Base-by-base conservation (phyloP, 2,113 vertebrate genomes). In the Phaethon lepturus region DNA sequence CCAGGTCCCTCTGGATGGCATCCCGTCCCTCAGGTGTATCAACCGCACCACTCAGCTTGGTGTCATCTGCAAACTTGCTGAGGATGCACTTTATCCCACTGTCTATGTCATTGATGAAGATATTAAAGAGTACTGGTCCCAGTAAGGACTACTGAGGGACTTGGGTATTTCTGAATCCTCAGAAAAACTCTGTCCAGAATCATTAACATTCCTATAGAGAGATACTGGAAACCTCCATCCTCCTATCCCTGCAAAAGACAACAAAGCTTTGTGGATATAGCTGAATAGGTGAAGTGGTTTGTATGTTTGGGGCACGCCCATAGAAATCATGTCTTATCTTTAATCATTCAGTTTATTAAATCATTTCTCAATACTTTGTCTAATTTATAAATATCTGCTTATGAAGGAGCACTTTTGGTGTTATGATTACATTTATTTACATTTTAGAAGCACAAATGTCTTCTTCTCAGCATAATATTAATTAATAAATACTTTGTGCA, bases 391-490 rank as follows among this genome's bases (percentile, higher is more conserved):
- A 63, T 68, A 80, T 75, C 56, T 95, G n/a, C 40, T 88, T 67
- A 66, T 55, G n/a, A 84, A 80, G 79, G 86, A 86, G 11, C 9
- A 87, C 26, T 89, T 81, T 50, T 88, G 49, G 8, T 78, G 31
- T 88, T 90, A 66, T 33, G 55, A 35, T n/a, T n/a, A n/a, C n/a
- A n/a, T n/a, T n/a, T 96, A 90, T 95, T 97, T 96, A 87, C 60
- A 78, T 67, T 84, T 91, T 81, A 86, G 76, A 92, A 93, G 40
- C 26, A 92, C 52, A 80, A 86, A 80, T 71, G 19, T 76, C 25
- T 74, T 86, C 68, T 96, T 85, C 73, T 92, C 2, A 1, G 29
- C 40, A 89, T 55, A 63, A 56, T 77, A 92, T 88, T 86, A 93
- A 83, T 92, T 87, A 92, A 92, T 88, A 92, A 88, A 78, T 89